Evolutionary conservation across 2,888 invertebrate genomes (phyloP).

Genomic region (Drosophila parthenogenetica): DNA sequence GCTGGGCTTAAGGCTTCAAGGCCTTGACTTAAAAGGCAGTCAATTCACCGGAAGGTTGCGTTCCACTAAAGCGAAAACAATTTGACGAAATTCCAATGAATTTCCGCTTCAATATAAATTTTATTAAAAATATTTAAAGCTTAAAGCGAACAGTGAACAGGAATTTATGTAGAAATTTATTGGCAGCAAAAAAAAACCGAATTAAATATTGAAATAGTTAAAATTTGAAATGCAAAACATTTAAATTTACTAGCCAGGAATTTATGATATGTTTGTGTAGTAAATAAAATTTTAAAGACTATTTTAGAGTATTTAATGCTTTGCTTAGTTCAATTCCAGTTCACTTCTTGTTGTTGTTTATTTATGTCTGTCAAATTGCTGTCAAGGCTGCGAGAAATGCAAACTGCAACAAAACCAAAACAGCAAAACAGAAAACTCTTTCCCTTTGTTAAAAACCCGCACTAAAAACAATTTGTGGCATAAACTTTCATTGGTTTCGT

Average conservation of each 20-base stretch:
- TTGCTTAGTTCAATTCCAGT: background rate
- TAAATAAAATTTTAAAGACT: background rate
- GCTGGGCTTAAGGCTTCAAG: background rate
- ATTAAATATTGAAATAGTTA: no score
- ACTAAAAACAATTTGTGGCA: constrained; percentile 46
- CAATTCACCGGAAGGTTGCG: no score
- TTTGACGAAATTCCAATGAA: constrained; percentile 5
- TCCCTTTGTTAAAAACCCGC: constrained; percentile 17
- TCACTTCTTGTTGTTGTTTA: constrained; percentile 38
- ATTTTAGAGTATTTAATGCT: constrained; percentile 23
- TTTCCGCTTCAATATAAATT: background rate
- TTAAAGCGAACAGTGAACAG: no score
- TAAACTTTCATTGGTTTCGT: constrained; percentile 54
- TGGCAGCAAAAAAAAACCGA: no score
- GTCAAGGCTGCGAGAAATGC: constrained; percentile 60
- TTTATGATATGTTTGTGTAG: no score
- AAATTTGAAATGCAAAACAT: no score
- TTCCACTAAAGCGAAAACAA: background rate
- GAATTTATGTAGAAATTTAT: background rate
- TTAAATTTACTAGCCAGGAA: no score
- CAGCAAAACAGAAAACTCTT: constrained; percentile 21
- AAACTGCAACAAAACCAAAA: constrained; percentile 27
- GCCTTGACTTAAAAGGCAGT: constrained; percentile 10
- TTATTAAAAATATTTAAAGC: background rate
- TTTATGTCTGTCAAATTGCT: constrained; percentile 76